A percentile compares a stretch with the other conserved stretches of the same genome.
These are phyloP conservation scores for Symphodus melops DNA, from an alignment of 2,113 vertebrate genomes.

Conservation along the genomic window DNA sequence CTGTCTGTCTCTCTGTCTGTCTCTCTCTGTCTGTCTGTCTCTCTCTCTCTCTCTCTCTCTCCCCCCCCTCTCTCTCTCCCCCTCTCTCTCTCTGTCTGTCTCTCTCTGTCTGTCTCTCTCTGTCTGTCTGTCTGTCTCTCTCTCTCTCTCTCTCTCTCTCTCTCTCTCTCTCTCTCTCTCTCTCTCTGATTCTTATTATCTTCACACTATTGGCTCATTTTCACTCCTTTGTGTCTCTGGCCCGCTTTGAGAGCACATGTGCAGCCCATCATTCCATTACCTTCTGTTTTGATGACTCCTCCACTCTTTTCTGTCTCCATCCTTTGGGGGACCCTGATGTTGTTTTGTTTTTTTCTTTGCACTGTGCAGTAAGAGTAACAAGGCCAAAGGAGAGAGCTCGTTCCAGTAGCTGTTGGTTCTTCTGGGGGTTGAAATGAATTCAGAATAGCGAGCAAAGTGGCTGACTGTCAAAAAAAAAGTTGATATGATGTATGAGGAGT, in stretches of 20 bases:
- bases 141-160: neutral
- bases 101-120: conserved; percentile 3
- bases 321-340: conserved; percentile 33
- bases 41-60: neutral
- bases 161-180: too few species aligned
- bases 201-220: conserved; percentile 61
- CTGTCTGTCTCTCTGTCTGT: too few species aligned
- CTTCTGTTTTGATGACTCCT: conserved; percentile 30
- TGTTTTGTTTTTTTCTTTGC: conserved; percentile 1
- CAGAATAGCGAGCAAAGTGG: conserved; percentile 18
- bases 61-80: too few species aligned
- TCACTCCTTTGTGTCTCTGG: conserved; percentile 32
- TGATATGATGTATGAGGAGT: conserved; percentile 6
- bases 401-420: conserved; percentile 17
- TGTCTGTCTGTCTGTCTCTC: conserved; percentile 1
- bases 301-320: conserved; percentile 41
- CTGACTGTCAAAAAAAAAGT: conserved; percentile 10
- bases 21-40: neutral
- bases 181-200: conserved; percentile 52
- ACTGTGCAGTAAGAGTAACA: conserved; percentile 28
- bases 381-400: conserved; percentile 40
- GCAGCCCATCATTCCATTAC: conserved; percentile 40
- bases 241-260: conserved; percentile 35
- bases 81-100: neutral
- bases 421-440: conserved; percentile 37